Percentiles rank a stretch among this genome's conserved stretches.
Evolutionary conservation across 2,797 vertebrate genomes (phyloP).

Genomic region (Sparus aurata): DNA sequence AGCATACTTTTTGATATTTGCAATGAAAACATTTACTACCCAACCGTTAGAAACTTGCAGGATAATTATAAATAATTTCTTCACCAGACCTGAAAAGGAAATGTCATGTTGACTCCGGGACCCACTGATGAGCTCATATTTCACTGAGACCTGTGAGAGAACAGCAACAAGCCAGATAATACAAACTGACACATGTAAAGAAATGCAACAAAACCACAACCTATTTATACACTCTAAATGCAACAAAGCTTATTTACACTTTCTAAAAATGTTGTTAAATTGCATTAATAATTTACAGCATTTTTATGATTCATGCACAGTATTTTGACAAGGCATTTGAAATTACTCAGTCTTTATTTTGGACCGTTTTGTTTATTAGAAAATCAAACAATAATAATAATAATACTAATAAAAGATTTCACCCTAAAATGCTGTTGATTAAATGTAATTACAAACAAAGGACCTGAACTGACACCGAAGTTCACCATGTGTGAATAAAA

Average conservation of each 20-base stretch:
- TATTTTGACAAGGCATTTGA: too few relatives aligned
- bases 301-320: background rate
- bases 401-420: background rate
- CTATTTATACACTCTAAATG: too few relatives aligned
- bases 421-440: too few relatives aligned
- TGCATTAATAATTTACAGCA: too few relatives aligned
- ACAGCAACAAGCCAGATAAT: background rate
- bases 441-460: too few relatives aligned
- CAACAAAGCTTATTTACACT: background rate
- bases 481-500: background rate
- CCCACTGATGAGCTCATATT: constrained; percentile 60
- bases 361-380: background rate
- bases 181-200: background rate
- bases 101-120: constrained; percentile 58
- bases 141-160: constrained; percentile 9
- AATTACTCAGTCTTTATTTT: background rate
- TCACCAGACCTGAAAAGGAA: constrained; percentile 61
- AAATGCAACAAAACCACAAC: background rate
- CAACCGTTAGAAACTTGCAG: too few relatives aligned
- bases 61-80: background rate
- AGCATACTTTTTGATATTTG: too few relatives aligned
- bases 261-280: background rate
- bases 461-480: background rate
- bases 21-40: too few relatives aligned
- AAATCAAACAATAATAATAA: background rate